Conservation (phyloP, 2,113 vertebrate genomes). For the Lophochroa leadbeateri region DNA sequence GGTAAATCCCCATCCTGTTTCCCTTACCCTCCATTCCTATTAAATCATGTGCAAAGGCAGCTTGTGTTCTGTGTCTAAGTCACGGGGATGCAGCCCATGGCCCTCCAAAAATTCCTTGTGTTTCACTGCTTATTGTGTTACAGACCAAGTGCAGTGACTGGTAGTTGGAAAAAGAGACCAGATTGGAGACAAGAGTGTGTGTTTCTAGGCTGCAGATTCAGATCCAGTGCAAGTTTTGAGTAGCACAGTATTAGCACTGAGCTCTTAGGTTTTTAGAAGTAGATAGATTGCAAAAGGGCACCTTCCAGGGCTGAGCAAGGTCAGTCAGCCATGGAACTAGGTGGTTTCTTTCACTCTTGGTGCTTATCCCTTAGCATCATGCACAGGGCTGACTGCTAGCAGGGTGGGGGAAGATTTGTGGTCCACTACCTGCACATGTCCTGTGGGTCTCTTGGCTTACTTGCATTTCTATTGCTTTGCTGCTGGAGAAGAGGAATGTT, state of each 20-base stretch:
- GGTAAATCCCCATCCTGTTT: neutral
- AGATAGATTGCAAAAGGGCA: neutral
- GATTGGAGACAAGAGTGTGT: neutral
- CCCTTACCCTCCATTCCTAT: neutral
- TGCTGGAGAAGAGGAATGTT: neutral
- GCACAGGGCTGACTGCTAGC: neutral
- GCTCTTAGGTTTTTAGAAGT: neutral
- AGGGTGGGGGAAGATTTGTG: neutral
- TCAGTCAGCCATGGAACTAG: rapidly evolving
- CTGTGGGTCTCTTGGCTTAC: neutral
- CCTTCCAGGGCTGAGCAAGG: neutral
- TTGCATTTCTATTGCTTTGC: neutral
- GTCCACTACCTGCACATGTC: neutral
- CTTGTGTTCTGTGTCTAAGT: neutral
- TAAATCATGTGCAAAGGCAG: neutral
- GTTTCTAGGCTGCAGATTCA: neutral
- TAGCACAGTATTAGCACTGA: neutral
- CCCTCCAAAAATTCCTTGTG: neutral
- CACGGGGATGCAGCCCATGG: neutral
- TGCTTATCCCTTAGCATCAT: neutral
- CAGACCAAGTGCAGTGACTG: neutral
- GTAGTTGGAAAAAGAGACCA: rapidly evolving
- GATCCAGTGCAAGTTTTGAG: neutral
- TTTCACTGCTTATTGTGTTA: neutral
- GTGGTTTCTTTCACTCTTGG: neutral